Percentiles rank a stretch among this genome's conserved stretches.
Conservation (phyloP, 2,888 invertebrate species). For the Dicyrtomina minuta region DNA sequence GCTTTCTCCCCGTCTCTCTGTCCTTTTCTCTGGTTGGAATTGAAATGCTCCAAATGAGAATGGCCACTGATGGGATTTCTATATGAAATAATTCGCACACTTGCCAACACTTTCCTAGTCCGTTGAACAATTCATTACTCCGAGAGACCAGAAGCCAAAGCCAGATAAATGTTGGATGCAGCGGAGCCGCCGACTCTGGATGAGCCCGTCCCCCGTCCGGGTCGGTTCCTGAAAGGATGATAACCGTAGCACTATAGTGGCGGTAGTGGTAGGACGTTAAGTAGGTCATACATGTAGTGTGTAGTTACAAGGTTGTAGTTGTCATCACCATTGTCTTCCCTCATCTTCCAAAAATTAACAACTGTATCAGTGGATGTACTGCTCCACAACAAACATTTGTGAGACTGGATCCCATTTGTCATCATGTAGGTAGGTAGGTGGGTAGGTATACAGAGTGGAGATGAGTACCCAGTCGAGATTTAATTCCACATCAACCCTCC, state of each 20-base stretch:
- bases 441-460: too few relatives aligned
- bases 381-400: too few relatives aligned
- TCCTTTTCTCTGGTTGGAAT: background rate
- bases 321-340: slow-evolving; percentile 5
- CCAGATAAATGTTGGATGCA: slow-evolving; percentile 1
- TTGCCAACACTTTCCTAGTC: slow-evolving; percentile 2
- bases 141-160: background rate
- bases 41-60: background rate
- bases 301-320: background rate
- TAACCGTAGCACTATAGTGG: background rate
- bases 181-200: too few relatives aligned
- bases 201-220: too few relatives aligned
- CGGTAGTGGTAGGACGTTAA: background rate
- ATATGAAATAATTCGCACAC: background rate
- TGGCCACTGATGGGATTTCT: background rate
- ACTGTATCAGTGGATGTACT: too few relatives aligned
- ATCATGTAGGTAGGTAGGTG: too few relatives aligned
- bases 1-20: background rate
- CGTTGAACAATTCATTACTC: slow-evolving; percentile 15
- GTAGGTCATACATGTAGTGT: background rate
- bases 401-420: too few relatives aligned
- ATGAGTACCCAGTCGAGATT: too few relatives aligned
- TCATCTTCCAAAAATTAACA: background rate
- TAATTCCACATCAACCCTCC: too few relatives aligned
- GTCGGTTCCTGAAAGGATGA: background rate